phyloP scores from a whole-genome alignment of 1,140 invertebrate species.

The Papilio xuthus region DNA sequence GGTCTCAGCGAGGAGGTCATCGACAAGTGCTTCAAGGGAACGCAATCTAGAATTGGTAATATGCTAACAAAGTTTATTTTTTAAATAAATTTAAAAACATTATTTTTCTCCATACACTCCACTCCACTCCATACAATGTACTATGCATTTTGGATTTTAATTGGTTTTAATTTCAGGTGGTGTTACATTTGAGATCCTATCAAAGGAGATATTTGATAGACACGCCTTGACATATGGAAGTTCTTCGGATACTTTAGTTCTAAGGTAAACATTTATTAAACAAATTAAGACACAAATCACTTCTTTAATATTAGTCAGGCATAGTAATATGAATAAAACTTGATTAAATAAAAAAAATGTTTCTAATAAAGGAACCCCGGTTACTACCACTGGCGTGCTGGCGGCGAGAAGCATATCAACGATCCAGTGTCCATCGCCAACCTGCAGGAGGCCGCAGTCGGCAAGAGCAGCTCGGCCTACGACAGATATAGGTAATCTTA shows the following conservation, averaged over 20 bases:
- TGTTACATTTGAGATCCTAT: conserved; percentile 93
- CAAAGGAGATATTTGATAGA: conserved; percentile 92
- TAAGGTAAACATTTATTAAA: conserved; percentile 78
- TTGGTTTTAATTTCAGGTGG: conserved; percentile 85
- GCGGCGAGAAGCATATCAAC: conserved; percentile 99
- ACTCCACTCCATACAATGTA: no score
- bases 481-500: conserved; percentile 84
- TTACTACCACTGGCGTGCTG: conserved; percentile 97
- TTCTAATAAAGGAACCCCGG: conserved; percentile 90
- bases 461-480: conserved; percentile 92
- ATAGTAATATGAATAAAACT: no score
- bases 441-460: conserved; percentile 93
- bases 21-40: conserved; percentile 97
- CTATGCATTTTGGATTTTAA: no score
- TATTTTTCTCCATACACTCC: no score
- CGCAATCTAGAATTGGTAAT: conserved; percentile 92
- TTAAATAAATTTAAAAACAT: background rate
- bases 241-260: conserved; percentile 88
- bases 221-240: conserved; percentile 91
- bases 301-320: no score
- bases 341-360: no score
- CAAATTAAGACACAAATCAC: background rate
- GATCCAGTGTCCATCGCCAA: conserved; percentile 97
- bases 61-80: conserved; percentile 41
- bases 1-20: conserved; percentile 96